These are phyloP conservation scores for Misgurnus mizolepis DNA, from an alignment of 2,113 vertebrate species.

Conservation along the genomic window DNA sequence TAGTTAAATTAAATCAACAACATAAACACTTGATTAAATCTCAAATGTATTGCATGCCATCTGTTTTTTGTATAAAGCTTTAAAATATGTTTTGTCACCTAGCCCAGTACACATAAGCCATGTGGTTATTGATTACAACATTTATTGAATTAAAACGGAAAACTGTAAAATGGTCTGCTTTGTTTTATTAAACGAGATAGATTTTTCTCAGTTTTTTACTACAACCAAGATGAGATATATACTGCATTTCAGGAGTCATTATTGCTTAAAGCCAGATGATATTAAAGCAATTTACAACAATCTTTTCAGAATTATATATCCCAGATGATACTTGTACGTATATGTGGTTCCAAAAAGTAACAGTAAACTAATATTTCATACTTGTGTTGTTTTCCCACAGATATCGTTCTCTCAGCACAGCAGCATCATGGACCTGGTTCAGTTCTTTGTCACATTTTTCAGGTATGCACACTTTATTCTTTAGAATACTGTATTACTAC, in stretches of 20 bases:
- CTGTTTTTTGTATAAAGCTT: slow-evolving; percentile 16
- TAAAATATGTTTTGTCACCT: slow-evolving; percentile 30
- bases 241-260: not conserved
- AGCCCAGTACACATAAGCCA: slow-evolving; percentile 11
- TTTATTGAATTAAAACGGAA: not conserved
- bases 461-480: slow-evolving; percentile 69
- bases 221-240: too few species aligned
- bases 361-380: not conserved
- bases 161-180: not conserved
- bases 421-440: slow-evolving; percentile 96
- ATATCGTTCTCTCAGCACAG: slow-evolving; percentile 93
- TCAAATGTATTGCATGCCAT: slow-evolving; percentile 19
- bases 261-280: not conserved
- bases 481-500: not conserved
- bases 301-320: not conserved
- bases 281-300: not conserved
- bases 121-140: slow-evolving; percentile 24
- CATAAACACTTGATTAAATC: slow-evolving; percentile 27
- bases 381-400: slow-evolving; percentile 66
- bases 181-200: too few species aligned
- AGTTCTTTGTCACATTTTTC: slow-evolving; percentile 95
- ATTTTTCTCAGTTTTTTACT: too few species aligned
- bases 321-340: too few species aligned
- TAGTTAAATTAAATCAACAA: slow-evolving; percentile 31
- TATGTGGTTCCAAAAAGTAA: too few species aligned